These are phyloP conservation scores for Alauda arvensis DNA, from an alignment of 2,797 vertebrate species.

Conservation along the genomic window DNA sequence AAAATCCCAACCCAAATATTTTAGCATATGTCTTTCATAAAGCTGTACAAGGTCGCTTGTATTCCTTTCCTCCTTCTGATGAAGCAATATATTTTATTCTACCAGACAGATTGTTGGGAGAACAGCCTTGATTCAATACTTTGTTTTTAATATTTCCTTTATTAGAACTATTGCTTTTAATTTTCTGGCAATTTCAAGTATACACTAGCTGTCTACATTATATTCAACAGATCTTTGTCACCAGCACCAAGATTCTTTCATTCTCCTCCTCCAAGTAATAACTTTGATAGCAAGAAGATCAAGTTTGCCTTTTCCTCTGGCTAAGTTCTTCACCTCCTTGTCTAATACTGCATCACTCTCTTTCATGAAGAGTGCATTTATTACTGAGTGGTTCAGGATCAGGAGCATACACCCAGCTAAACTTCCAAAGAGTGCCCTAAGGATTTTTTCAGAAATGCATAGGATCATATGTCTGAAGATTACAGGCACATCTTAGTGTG, in stretches of 20 bases:
- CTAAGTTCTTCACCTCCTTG: neutral
- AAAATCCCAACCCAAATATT: fast-evolving
- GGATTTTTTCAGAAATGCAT: neutral
- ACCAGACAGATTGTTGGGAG: neutral
- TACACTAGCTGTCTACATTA: neutral
- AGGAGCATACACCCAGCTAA: neutral
- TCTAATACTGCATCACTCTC: neutral
- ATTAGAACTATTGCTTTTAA: neutral
- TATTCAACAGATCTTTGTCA: neutral
- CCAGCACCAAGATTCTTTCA: neutral
- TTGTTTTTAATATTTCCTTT: neutral
- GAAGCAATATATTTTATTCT: neutral
- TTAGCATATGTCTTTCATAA: neutral
- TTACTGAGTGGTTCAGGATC: neutral
- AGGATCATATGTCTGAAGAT: neutral
- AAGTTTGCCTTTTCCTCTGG: neutral
- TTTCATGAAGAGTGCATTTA: neutral
- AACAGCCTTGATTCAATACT: neutral
- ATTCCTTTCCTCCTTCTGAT: neutral
- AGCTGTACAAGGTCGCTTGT: neutral
- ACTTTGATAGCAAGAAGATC: neutral
- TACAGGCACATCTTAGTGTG: neutral
- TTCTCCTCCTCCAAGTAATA: neutral
- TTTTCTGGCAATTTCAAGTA: neutral
- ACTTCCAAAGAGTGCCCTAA: neutral